A percentile compares a stretch with the other conserved stretches of the same genome.
phyloP scores from a whole-genome alignment of 2,888 invertebrate genomes.

The Zaprionus obscuricornis region DNA sequence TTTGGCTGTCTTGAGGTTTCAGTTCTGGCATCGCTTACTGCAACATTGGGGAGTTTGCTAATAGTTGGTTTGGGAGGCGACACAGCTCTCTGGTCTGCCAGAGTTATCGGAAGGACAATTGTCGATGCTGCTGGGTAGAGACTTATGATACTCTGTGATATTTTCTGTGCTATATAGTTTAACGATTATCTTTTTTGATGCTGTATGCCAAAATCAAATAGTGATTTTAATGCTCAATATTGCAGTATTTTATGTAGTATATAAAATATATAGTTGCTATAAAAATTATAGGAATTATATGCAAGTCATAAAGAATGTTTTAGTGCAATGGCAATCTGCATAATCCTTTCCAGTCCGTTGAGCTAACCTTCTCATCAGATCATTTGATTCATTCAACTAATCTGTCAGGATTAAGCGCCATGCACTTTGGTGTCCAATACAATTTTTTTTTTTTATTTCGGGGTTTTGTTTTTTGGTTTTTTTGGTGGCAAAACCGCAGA shows the following conservation, averaged over 20 bases:
- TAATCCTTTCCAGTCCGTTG: not conserved
- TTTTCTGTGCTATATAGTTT: no score
- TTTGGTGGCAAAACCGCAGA: conserved; percentile 30
- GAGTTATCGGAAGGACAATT: conserved; percentile 19
- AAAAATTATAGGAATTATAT: no score
- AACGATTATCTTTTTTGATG: no score
- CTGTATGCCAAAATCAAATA: conserved; percentile 7
- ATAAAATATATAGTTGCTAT: no score
- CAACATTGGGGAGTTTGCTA: conserved; percentile 34
- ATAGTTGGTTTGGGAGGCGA: conserved; percentile 31
- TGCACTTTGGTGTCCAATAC: conserved; percentile 53
- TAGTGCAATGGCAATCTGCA: not conserved
- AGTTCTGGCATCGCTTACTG: conserved; percentile 34
- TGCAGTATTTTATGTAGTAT: no score
- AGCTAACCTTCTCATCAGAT: not conserved
- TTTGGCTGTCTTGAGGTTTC: conserved; percentile 60
- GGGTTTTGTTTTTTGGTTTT: not conserved
- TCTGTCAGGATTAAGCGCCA: conserved; percentile 30
- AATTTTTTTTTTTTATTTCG: conserved; percentile 10
- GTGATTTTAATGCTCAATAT: no score
- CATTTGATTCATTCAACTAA: conserved; percentile 24
- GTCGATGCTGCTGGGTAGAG: conserved; percentile 20
- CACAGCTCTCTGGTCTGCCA: conserved; percentile 6
- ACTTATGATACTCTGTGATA: conserved; percentile 30
- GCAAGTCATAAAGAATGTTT: no score